Evolutionary conservation across 1,140 invertebrate species (phyloP).

Genomic region (Papilio machaon): DNA sequence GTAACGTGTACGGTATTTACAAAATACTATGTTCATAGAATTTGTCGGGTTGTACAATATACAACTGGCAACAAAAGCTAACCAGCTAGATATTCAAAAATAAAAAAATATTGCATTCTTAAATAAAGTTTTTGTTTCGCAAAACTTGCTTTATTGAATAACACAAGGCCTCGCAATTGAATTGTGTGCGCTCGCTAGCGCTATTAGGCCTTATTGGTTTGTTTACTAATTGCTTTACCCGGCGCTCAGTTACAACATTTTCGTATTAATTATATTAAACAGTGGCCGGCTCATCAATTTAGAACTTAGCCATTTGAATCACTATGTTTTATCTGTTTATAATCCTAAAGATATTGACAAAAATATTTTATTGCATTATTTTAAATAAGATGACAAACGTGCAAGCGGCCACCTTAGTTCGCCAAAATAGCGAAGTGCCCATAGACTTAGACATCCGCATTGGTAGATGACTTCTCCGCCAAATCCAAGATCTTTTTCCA

Average conservation of each 20-base stretch:
- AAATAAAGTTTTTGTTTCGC: slow-evolving; percentile 12
- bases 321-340: too few species aligned
- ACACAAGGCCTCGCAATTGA: slow-evolving; percentile 11
- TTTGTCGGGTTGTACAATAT: neutral
- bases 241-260: slow-evolving; percentile 9
- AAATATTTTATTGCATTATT: too few species aligned
- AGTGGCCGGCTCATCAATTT: neutral
- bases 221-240: slow-evolving; percentile 25
- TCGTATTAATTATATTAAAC: neutral
- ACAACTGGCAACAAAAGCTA: neutral
- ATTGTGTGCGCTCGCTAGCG: neutral
- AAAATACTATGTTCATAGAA: neutral
- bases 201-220: slow-evolving; percentile 21
- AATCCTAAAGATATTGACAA: too few species aligned
- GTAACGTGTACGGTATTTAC: neutral
- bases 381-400: too few species aligned
- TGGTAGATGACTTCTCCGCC: too few species aligned
- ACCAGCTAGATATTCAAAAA: neutral
- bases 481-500: too few species aligned
- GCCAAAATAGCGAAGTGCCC: too few species aligned
- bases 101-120: neutral
- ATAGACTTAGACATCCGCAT: too few species aligned
- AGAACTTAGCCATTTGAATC: neutral
- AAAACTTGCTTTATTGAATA: slow-evolving; percentile 27
- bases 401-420: too few species aligned